Percentiles rank a stretch among this genome's conserved stretches.
phyloP scores from a whole-genome alignment of 2,797 vertebrate genomes.

The Threskiornis aethiopicus region DNA sequence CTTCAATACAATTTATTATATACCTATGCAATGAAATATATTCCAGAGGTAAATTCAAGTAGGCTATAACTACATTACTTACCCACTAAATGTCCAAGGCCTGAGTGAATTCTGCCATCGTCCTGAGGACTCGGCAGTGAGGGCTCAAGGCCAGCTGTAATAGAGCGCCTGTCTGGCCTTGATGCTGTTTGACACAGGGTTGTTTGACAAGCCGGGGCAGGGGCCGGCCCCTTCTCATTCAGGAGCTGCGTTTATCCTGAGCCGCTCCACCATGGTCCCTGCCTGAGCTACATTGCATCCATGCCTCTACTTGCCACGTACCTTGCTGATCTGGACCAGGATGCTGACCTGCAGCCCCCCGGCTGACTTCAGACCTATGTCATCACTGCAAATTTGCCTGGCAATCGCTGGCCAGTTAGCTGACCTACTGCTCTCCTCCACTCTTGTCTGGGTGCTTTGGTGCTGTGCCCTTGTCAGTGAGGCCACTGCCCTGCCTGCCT shows the following conservation, averaged over 20 bases:
- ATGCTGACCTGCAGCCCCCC: not conserved
- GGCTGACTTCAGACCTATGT: not conserved
- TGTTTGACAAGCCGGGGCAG: not conserved
- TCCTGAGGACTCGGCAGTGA: not conserved
- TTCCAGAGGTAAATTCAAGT: not conserved
- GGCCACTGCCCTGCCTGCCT: not conserved
- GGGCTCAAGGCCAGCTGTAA: not conserved
- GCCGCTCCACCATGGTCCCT: rapidly evolving
- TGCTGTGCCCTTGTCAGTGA: not conserved
- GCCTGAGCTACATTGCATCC: rapidly evolving
- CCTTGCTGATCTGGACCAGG: not conserved
- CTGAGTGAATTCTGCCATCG: not conserved
- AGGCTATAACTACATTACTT: not conserved
- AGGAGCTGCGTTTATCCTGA: not conserved
- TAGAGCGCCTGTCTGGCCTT: not conserved
- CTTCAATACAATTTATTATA: not conserved
- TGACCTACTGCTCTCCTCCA: not conserved
- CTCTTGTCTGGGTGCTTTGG: not conserved
- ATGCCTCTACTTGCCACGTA: not conserved
- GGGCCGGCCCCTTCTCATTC: not conserved
- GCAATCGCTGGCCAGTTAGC: not conserved
- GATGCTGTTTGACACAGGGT: not conserved
- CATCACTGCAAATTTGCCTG: not conserved
- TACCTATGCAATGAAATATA: not conserved
- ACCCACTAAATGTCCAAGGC: not conserved